These are phyloP conservation scores for Drosophila pachea DNA, from an alignment of 1,140 invertebrate genomes.

Conservation along the genomic window DNA sequence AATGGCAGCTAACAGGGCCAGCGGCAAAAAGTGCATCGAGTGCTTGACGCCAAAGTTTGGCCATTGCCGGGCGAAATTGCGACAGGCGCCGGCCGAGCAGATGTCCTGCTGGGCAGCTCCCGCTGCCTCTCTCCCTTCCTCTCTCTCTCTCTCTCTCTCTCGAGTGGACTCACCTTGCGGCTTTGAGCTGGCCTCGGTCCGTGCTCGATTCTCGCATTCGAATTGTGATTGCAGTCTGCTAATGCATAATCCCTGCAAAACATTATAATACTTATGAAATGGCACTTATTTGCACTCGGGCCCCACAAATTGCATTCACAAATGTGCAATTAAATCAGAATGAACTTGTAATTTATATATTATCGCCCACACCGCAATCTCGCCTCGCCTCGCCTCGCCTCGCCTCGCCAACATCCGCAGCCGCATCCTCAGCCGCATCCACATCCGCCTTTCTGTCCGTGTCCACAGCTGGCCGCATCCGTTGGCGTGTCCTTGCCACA, in stretches of 20 bases:
- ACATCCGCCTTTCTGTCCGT: conserved; percentile 4
- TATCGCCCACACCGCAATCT: not conserved
- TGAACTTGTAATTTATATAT: conserved; percentile 75
- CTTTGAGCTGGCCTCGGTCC: not conserved
- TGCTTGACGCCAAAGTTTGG: conserved; percentile 66
- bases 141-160: conserved; percentile 7
- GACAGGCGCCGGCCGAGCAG: conserved; percentile 50
- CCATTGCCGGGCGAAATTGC: conserved; percentile 54
- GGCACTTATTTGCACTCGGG: conserved; percentile 31
- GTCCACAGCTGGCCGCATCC: not conserved
- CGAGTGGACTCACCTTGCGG: conserved; percentile 42
- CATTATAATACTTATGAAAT: conserved; percentile 15
- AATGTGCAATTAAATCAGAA: conserved; percentile 75
- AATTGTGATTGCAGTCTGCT: conserved; percentile 48
- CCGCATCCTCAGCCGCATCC: conserved; percentile 12
- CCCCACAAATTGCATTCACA: conserved; percentile 50
- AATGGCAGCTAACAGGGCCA: conserved; percentile 63
- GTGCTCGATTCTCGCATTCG: not conserved
- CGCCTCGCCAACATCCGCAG: not conserved
- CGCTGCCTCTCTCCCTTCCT: conserved; percentile 6
- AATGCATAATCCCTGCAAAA: conserved; percentile 41
- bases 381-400: too few species aligned
- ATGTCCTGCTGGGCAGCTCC: conserved; percentile 53
- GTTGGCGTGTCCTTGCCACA: conserved; percentile 38
- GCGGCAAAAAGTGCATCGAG: conserved; percentile 41